Conservation (phyloP, 1,140 invertebrate species). For the Portunus trituberculatus region DNA sequence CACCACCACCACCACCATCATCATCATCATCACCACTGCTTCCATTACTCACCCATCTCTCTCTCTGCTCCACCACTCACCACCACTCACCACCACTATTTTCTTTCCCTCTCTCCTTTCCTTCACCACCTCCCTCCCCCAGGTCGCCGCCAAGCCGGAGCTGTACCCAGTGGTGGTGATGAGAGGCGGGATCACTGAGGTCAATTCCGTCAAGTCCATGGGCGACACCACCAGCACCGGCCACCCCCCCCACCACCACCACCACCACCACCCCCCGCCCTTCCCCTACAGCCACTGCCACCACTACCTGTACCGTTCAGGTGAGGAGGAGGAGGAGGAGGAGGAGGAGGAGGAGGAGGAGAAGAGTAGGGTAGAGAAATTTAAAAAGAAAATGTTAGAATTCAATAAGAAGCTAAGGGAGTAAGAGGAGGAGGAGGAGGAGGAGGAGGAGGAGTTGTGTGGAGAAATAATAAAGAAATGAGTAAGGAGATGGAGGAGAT, state of each 20-base stretch:
- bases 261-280: not conserved
- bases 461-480: not conserved
- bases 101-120: too few relatives aligned
- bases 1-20: not conserved
- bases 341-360: not conserved
- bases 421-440: not conserved
- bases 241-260: not conserved
- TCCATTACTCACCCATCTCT: too few relatives aligned
- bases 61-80: not conserved
- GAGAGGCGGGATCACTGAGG: constrained; percentile 53
- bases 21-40: too few relatives aligned
- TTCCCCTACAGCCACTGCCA: constrained; percentile 9
- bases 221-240: not conserved
- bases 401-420: not conserved
- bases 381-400: too few relatives aligned
- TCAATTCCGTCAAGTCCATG: not conserved
- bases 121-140: not conserved
- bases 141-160: constrained; percentile 50
- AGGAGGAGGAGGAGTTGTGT: not conserved
- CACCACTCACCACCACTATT: not conserved
- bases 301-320: constrained; percentile 70
- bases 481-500: not conserved
- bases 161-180: constrained; percentile 72
- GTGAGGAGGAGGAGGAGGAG: constrained; percentile 22
- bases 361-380: not conserved